phyloP scores from a whole-genome alignment of 2,113 vertebrate species.

The Motacilla alba region DNA sequence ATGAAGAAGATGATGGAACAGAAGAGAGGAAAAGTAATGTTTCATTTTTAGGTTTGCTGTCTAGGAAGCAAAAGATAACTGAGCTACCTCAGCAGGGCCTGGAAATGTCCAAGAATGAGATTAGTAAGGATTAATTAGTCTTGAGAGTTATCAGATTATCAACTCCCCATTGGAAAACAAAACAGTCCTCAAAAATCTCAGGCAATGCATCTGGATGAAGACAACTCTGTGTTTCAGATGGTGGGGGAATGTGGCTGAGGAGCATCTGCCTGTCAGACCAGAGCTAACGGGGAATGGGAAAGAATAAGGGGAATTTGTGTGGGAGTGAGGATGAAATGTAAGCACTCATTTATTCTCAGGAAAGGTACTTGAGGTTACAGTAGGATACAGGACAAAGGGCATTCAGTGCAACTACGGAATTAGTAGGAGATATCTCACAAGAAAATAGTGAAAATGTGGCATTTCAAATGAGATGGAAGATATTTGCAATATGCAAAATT shows the following conservation, averaged over 20 bases:
- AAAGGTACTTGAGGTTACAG: neutral
- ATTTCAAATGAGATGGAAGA: neutral
- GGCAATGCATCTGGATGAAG: neutral
- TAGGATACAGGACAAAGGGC: neutral
- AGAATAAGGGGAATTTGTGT: neutral
- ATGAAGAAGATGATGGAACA: neutral
- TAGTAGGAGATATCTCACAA: neutral
- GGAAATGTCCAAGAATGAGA: neutral
- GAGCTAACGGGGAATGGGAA: neutral
- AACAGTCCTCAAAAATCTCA: neutral
- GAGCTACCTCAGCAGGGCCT: neutral
- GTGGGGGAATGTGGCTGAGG: neutral
- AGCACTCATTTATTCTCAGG: neutral
- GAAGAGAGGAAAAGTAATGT: neutral
- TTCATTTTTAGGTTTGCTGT: neutral
- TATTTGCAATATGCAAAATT: neutral
- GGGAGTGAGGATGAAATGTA: neutral
- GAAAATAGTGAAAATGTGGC: neutral
- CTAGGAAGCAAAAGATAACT: neutral
- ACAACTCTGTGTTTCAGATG: neutral
- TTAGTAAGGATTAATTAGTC: neutral
- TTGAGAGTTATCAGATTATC: neutral
- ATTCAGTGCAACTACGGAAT: neutral
- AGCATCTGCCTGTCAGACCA: neutral
- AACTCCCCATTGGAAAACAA: neutral